Percentiles rank a stretch among this genome's conserved stretches.
Evolutionary conservation across 2,113 vertebrate genomes (phyloP).

Genomic region (Pelvicachromis taeniatus): DNA sequence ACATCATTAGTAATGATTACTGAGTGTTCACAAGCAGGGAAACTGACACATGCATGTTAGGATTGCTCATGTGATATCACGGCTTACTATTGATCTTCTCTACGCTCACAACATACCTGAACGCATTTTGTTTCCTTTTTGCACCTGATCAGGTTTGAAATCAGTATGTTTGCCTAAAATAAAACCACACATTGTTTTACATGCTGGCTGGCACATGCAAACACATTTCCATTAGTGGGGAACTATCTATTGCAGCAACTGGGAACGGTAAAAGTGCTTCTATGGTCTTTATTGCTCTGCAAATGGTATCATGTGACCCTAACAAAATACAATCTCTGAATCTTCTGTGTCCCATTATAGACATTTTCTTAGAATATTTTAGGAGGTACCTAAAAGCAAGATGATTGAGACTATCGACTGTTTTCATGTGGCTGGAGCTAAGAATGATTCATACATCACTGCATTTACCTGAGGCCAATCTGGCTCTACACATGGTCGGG

Average conservation of each 20-base stretch:
- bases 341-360: neutral
- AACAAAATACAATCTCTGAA: neutral
- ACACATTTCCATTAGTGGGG: constrained; percentile 28
- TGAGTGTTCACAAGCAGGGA: neutral
- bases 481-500: constrained; percentile 84
- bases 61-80: neutral
- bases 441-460: neutral
- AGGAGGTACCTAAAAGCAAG: neutral
- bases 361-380: neutral
- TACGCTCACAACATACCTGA: constrained; percentile 62
- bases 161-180: constrained; percentile 67
- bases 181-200: constrained; percentile 63
- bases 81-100: neutral
- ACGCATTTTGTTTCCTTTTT: constrained; percentile 27
- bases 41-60: constrained; percentile 56
- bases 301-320: neutral
- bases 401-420: neutral
- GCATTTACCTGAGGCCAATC: constrained; percentile 87
- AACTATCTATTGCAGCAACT: neutral
- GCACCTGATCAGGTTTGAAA: constrained; percentile 59
- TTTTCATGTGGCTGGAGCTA: neutral
- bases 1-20: constrained; percentile 12
- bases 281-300: neutral
- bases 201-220: constrained; percentile 29
- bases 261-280: neutral